These are phyloP conservation scores for Plutomurus gul DNA, from an alignment of 1,140 invertebrate genomes.

Conservation along the genomic window DNA sequence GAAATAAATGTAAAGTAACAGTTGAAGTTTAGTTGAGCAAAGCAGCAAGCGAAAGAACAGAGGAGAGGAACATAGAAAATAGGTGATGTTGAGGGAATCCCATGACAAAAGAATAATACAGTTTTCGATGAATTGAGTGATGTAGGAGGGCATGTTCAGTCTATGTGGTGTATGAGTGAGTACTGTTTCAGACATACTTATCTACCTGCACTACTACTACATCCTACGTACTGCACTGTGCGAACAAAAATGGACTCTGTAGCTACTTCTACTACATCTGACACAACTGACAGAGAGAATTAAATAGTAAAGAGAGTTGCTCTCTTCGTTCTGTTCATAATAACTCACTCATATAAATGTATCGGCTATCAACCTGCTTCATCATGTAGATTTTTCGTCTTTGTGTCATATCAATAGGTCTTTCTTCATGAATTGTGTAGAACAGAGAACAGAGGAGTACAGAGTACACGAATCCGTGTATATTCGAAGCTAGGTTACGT, in stretches of 20 bases:
- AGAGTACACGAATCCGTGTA: background rate
- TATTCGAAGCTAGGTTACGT: background rate
- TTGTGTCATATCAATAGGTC: constrained; percentile 33
- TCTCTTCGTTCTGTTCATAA: too few relatives aligned
- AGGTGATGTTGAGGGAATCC: constrained; percentile 28
- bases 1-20: too few relatives aligned
- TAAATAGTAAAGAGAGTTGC: too few relatives aligned
- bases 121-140: constrained; percentile 27
- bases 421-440: background rate
- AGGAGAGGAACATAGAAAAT: background rate
- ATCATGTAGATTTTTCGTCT: constrained; percentile 37
- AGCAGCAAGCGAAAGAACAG: background rate
- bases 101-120: constrained; percentile 30
- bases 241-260: too few relatives aligned
- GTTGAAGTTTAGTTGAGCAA: constrained; percentile 16
- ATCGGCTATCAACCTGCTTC: constrained; percentile 40
- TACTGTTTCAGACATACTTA: too few relatives aligned
- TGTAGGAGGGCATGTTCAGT: constrained; percentile 14
- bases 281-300: too few relatives aligned
- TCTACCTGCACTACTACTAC: too few relatives aligned
- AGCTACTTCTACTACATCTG: too few relatives aligned
- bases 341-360: too few relatives aligned
- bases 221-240: too few relatives aligned
- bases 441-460: background rate
- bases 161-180: too few relatives aligned